Evolutionary conservation across 2,888 invertebrate species (phyloP).

Genomic region (Agonopterix subpropinquella): DNA sequence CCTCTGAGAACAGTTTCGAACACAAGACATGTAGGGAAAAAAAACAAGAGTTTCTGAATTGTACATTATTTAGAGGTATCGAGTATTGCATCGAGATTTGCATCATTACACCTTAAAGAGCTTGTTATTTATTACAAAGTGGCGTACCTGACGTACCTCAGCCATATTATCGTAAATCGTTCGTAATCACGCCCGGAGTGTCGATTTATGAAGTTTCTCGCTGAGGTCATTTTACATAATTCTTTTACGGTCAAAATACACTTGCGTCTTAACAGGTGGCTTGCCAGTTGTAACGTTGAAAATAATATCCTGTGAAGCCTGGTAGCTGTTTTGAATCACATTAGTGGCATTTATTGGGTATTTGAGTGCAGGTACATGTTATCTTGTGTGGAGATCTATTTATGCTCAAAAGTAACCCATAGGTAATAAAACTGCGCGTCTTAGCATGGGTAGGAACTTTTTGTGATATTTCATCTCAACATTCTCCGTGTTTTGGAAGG

Average conservation of each 20-base stretch:
- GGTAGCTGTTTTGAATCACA: neutral
- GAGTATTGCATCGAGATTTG: conserved; percentile 2
- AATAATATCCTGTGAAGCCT: neutral
- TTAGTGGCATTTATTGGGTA: neutral
- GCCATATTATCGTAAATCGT: conserved; percentile 38
- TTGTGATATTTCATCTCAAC: too few relatives aligned
- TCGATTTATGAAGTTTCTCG: conserved; percentile 40
- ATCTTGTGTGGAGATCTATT: neutral
- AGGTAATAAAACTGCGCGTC: neutral
- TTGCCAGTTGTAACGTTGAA: too few relatives aligned
- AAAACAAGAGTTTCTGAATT: too few relatives aligned
- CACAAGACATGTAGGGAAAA: too few relatives aligned
- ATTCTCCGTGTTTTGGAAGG: too few relatives aligned
- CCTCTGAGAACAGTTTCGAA: too few relatives aligned
- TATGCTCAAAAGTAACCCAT: conserved; percentile 4
- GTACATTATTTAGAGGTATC: too few relatives aligned
- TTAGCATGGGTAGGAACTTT: neutral
- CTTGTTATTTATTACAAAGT: conserved; percentile 7
- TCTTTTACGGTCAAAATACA: conserved; percentile 22
- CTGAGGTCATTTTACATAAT: conserved; percentile 44
- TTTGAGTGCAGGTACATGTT: neutral
- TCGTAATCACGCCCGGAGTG: conserved; percentile 36
- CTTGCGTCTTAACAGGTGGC: neutral
- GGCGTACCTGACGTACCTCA: neutral
- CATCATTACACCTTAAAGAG: conserved; percentile 7